Base-by-base conservation (phyloP, 2,888 invertebrate genomes). In the Parthenolecanium corni region DNA sequence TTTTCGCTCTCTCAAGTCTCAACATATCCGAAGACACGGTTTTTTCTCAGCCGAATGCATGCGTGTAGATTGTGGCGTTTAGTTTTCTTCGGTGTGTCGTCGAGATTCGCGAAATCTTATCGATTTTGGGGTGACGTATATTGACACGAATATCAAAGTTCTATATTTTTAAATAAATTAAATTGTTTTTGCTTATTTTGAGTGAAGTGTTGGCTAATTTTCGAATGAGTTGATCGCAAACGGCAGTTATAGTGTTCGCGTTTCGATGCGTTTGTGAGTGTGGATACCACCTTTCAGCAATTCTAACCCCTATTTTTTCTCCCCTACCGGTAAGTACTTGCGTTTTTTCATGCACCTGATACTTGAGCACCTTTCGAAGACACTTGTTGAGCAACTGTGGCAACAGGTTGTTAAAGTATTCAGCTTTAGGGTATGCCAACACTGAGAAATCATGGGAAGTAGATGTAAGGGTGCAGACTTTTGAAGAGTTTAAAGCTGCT, bases 221-320 rank as follows among this genome's bases (percentile, higher is more conserved):
- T 31, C 31, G 31, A 18, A 53, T 53, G 42, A 42, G 40, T 38
- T 53, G 53, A 40, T 40, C 23, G 31, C 12, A 9, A 31, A 4
- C 31, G 9, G 31, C 31, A 6, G 31, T 31, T 31, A 31, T n/a
- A 40, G 53, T 53, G 53, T 53, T 40, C 53, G 53, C 53, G 53
- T 53, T 40, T 53, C 53, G 40, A 53, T 53, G 53, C 53, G 53
- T 53, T 53, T 53, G 21, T 53, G 12, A 31, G 31, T 31, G 31
- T 31, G 31, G 9, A 31, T 9, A 31, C 31, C 31, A 31, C 9
- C 9, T 31, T 31, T 31, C 9, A 4, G 31, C 31, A 31, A n/a
- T 31, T 9, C 31, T 6, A 31, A 31, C 40, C 16, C 20, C 23
- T 38, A 53, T 53, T 53, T 53, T 52, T 52, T 5, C 23, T 36